Base-by-base conservation (phyloP, 2,888 invertebrate genomes). In the Thymelicus lineola region DNA sequence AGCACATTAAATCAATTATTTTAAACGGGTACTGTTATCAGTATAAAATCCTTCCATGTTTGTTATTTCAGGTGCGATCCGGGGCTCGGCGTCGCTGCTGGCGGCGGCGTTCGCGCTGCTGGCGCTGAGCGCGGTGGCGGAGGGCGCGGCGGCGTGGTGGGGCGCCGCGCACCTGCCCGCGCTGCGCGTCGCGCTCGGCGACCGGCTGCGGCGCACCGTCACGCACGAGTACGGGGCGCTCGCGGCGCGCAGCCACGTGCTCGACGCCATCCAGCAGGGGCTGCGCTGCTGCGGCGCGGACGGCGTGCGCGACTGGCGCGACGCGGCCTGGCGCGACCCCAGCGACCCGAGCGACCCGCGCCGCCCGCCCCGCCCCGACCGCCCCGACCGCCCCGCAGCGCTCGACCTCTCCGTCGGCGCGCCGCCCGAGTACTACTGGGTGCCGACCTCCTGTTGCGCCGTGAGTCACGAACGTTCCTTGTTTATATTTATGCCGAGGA, bases 271-370 rank as follows among this genome's bases (percentile, higher is more conserved):
- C 46, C 92, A 92, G 76, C 82, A 80, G 12, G 90, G 86, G 82
- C 91, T 98, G 86, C 96, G 97, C 86, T 99, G 99, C 86, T 99
- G 99, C 91, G 99, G 99, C 65, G 98, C 98, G 76, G 97, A 97
- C 84, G 96, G 97, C n/a, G 97, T 97, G 75, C 97, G 98, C 89
- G 99, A 99, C 93, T 99, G 99, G 99, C 91, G 88, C 83, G 78
- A 76, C 73, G 86, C 91, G 53, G 80, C 75, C 66, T 91, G 90
- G 90, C 81, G 85, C 77, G 80, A 81, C 73, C 75, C 73, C 73
- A 77, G 74, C 74, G 75, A 50, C 59, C 66, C 71, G 50, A 42
- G 70, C 72, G 55, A 59, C 50, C 17, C 55, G 76, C 62, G 75
- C 45, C 57, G 70, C 20, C 58, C 66, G 71, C 48, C 42, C 71